Percentiles rank a stretch among this genome's conserved stretches.
Evolutionary conservation across 2,888 invertebrate genomes (phyloP).

Genomic region (Scaptodrosophila latifasciaeformis): DNA sequence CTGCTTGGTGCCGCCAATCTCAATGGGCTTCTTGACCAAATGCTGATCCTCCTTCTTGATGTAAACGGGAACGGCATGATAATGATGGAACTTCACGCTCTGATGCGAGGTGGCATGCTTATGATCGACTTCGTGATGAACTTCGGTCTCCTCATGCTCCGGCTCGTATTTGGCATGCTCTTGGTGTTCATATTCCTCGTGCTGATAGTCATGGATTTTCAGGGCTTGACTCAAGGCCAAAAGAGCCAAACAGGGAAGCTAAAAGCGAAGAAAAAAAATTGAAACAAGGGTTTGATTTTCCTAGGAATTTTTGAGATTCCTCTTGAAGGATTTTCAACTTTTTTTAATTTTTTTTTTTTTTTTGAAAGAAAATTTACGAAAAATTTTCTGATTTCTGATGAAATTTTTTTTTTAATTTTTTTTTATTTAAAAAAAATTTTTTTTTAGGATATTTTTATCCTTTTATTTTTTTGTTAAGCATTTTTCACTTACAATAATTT

Average conservation of each 20-base stretch:
- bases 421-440: no score
- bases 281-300: background rate
- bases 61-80: conserved; percentile 82
- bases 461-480: background rate
- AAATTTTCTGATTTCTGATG: background rate
- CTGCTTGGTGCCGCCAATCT: conserved; percentile 79
- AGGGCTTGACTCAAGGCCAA: conserved; percentile 48
- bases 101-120: conserved; percentile 83
- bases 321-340: conserved; percentile 4
- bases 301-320: background rate
- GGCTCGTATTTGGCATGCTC: conserved; percentile 58
- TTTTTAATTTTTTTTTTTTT: background rate
- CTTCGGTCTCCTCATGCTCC: conserved; percentile 75
- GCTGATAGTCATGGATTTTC: conserved; percentile 65
- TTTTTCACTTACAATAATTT: conserved; percentile 68
- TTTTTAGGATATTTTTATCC: no score
- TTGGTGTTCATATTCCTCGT: conserved; percentile 43
- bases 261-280: conserved; percentile 16
- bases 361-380: no score
- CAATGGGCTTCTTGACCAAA: conserved; percentile 80
- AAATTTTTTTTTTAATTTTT: conserved; percentile 2
- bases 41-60: conserved; percentile 82
- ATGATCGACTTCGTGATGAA: conserved; percentile 79
- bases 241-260: conserved; percentile 60
- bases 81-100: conserved; percentile 82